These are phyloP conservation scores for Drosophila paramelanica DNA, from an alignment of 2,888 invertebrate species.

Conservation along the genomic window DNA sequence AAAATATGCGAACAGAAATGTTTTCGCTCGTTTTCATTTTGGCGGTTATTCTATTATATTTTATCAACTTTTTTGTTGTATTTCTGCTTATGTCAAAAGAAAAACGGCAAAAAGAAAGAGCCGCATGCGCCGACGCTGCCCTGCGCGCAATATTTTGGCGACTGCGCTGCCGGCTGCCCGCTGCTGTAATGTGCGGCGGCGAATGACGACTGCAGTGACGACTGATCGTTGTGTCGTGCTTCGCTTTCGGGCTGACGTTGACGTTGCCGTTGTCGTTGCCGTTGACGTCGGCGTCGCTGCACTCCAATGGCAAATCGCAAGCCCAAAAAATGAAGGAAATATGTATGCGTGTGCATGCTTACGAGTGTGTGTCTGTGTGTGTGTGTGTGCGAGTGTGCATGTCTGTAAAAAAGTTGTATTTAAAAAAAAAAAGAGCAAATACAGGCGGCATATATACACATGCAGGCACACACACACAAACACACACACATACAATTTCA, in stretches of 20 bases:
- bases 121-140: slow-evolving; percentile 36
- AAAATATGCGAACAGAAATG: slow-evolving; percentile 11
- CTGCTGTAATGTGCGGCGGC: slow-evolving; percentile 47
- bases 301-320: slow-evolving; percentile 63
- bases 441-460: slow-evolving; percentile 41
- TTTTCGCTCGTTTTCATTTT: slow-evolving; percentile 24
- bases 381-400: slow-evolving; percentile 13
- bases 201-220: slow-evolving; percentile 33
- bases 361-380: not conserved
- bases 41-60: slow-evolving; percentile 25
- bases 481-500: slow-evolving; percentile 30
- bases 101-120: slow-evolving; percentile 33
- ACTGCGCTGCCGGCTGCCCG: slow-evolving; percentile 49
- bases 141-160: slow-evolving; percentile 42
- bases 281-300: slow-evolving; percentile 43
- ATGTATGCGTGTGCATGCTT: slow-evolving; percentile 16
- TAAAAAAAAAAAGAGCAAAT: slow-evolving; percentile 52
- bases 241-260: slow-evolving; percentile 22
- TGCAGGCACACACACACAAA: slow-evolving; percentile 23
- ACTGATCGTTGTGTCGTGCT: slow-evolving; percentile 22
- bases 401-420: slow-evolving; percentile 51
- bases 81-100: slow-evolving; percentile 23
- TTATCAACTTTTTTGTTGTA: not conserved
- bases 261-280: slow-evolving; percentile 10
- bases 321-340: slow-evolving; percentile 61